Conservation (phyloP, 2,113 vertebrate genomes). For the Lasiurus cinereus region DNA sequence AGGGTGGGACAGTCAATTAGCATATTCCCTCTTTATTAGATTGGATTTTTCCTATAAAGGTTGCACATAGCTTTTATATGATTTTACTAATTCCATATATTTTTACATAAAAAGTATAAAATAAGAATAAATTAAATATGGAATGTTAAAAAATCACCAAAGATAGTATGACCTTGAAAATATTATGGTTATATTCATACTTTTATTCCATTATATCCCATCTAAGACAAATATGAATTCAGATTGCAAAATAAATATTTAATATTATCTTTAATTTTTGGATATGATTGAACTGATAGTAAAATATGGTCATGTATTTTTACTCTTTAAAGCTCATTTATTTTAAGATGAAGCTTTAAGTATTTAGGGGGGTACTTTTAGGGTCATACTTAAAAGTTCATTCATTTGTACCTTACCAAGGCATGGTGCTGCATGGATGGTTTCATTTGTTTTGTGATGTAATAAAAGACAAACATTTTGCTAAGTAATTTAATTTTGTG, state of each 20-base stretch:
- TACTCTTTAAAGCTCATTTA: slow-evolving; percentile 19
- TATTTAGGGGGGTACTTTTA: neutral
- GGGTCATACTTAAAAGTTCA: neutral
- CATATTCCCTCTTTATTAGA: no score
- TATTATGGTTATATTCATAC: slow-evolving; percentile 40
- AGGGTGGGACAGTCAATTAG: no score
- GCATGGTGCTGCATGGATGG: neutral
- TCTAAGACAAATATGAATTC: slow-evolving; percentile 52
- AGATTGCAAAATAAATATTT: slow-evolving; percentile 64
- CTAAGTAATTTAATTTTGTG: slow-evolving; percentile 37
- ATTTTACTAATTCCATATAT: neutral
- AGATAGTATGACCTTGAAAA: slow-evolving; percentile 46
- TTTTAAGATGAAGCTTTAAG: neutral
- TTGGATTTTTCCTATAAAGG: neutral
- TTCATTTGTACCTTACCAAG: neutral
- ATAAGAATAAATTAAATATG: slow-evolving; percentile 32
- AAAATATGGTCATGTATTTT: slow-evolving; percentile 54
- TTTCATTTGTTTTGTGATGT: neutral
- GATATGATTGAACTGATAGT: neutral
- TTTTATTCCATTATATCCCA: neutral
- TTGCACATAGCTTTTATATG: neutral
- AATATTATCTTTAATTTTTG: slow-evolving; percentile 11
- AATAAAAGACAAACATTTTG: neutral
- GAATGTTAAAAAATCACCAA: slow-evolving; percentile 23
- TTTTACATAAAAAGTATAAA: slow-evolving; percentile 22